Evolutionary conservation across 2,888 invertebrate species (phyloP), one percentile per base, ranked within the genome.

Genomic region (Ptychoptera contaminata): DNA sequence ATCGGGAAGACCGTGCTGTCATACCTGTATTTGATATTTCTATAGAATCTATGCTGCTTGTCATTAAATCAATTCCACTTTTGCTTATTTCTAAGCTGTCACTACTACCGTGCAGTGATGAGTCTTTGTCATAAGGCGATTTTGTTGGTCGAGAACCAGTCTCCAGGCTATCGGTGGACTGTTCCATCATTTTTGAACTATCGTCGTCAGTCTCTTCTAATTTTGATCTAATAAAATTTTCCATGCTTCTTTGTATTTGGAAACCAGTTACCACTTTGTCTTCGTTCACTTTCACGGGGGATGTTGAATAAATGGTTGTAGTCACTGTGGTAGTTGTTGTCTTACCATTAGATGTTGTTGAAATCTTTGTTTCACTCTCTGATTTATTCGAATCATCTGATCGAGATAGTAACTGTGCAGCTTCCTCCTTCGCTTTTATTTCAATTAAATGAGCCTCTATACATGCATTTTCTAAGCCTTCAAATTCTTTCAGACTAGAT

Each of bases 401-500:
- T 2, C 67, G 64, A 2, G 75, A 74, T 43, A 73, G 61, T 8
- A 92, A 63, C 43, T 84, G 60, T 15, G 83, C 83, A 55, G 88
- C 90, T 60, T 91, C 90, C 63, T 87, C 86, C 55, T 83, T 79
- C 0, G 84, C 88, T 48, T 81, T 76, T 39, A 82, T 72, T 67
- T 92, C 91, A 43, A 85, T 82, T 53, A 78, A 74, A 50, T 86
- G 79, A 0, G 83, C 87, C 60, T 86, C 87, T 39, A 83, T 73
- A 55, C 90, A 85, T 16, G 91, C 91, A 48, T 78, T 80, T 67
- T 94, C 93, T 2, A 93, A 63, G 0, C 86, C 84, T 69, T 94
- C 93, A 61, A 93, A 93, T 61, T 94, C 93, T 61, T 87, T 86
- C 16, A 93, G 67, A 37, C 92, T 92, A 8, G 83, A 84, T 29